Base-by-base conservation (phyloP, 1,140 invertebrate species). In the Rhynchophorus ferrugineus region DNA sequence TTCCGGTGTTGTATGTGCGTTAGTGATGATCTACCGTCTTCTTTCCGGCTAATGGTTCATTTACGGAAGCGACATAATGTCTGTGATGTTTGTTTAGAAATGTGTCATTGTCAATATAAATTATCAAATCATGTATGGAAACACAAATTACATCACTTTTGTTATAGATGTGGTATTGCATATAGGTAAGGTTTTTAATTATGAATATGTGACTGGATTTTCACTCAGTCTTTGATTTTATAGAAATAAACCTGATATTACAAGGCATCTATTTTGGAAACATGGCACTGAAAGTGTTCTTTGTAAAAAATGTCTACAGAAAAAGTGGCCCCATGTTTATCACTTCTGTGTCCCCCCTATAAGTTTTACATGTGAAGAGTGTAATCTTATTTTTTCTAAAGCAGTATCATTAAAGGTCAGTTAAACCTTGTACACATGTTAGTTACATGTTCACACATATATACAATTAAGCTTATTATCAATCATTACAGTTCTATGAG, bases 321-420 rank as follows among this genome's bases (percentile, higher is more conserved):
- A 91, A 63, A 89, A 89, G 59, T 91, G 89, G 89, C 86, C 85
- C 0, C 87, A 91, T 69, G 83, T 90, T 7, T 92, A 91, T 72
- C 89, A 92, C 64, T 91, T 91, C 64, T 92, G 89, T 65, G 79
- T 84, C 51, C 88, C 88, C 14, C 85, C 88, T 3, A 72, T 75
- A 11, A 71, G 77, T 19, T 91, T 90, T 68, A 71, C 74, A 1
- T 91, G 89, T 71, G 87, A 90, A 54, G 83, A 88, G 60, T 92
- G 89, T 66, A 80, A 78, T 62, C 72, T 79, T 6, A 79, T 74
- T 45, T 90, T 91, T 63, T 75, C 80, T 1, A 80, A 74, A 62
- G 84, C 88, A 3, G 83, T 87, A n/a, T 81, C 79, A 14, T 70
- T 91, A 20, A 87, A 84, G 67, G 87, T 52, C 41, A 22, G 45